These are phyloP conservation scores for Danaus melanippus DNA, from an alignment of 1,140 invertebrate genomes.

Conservation along the genomic window DNA sequence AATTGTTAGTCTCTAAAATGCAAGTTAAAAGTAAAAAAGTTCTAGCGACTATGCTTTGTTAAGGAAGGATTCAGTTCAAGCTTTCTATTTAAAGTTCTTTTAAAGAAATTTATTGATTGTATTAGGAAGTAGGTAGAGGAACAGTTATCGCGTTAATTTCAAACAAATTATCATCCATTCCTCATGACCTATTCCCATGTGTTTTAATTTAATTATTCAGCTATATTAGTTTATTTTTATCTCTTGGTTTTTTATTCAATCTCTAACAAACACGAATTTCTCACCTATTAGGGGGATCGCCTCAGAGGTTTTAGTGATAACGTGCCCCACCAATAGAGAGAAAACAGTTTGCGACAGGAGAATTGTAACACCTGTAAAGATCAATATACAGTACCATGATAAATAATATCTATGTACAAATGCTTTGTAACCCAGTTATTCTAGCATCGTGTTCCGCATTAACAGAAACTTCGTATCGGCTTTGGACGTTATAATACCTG, in stretches of 20 bases:
- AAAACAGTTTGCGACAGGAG: constrained; percentile 99
- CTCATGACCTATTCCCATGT: constrained; percentile 32
- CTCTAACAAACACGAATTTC: constrained; percentile 41
- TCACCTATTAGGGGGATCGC: constrained; percentile 97
- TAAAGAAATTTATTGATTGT: constrained; percentile 22
- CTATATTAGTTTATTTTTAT: too few relatives aligned
- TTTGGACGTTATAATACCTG: constrained; percentile 33
- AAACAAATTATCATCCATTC: constrained; percentile 20
- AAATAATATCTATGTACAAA: constrained; percentile 43
- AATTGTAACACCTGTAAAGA: constrained; percentile 97
- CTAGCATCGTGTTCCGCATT: constrained; percentile 9
- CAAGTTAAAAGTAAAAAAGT: constrained; percentile 46
- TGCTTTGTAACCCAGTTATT: constrained; percentile 24
- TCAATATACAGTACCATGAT: constrained; percentile 59
- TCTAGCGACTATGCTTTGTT: constrained; percentile 42
- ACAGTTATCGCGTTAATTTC: constrained; percentile 27
- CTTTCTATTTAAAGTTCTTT: constrained; percentile 50
- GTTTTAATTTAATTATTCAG: constrained; percentile 15
- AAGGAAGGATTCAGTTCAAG: constrained; percentile 44
- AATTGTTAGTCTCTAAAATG: constrained; percentile 47
- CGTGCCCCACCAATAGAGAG: constrained; percentile 96
- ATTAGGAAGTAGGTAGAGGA: constrained; percentile 45
- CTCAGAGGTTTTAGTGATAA: constrained; percentile 97
- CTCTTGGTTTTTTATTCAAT: constrained; percentile 24
- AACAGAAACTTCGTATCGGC: constrained; percentile 14